Conservation (phyloP, 2,113 vertebrate genomes). For the Istiophorus platypterus region DNA sequence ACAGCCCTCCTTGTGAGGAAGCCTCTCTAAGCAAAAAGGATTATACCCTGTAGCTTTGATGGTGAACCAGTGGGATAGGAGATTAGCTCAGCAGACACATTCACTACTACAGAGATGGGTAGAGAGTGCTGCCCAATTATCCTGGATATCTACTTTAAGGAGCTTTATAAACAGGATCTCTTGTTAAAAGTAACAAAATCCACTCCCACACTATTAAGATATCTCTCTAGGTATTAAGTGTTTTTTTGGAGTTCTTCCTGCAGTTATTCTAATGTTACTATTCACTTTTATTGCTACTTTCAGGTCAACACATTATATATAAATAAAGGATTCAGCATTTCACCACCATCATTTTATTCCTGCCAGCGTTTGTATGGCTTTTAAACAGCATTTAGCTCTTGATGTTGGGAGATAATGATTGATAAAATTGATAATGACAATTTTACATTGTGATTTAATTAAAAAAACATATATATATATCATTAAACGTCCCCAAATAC, state of each 20-base stretch:
- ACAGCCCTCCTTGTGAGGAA: neutral
- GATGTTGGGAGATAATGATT: slow-evolving; percentile 1
- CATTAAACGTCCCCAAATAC: neutral
- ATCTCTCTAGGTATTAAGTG: slow-evolving; percentile 12
- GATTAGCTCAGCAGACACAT: slow-evolving; percentile 59
- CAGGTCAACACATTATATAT: neutral
- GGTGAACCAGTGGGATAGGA: slow-evolving; percentile 58
- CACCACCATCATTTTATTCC: neutral
- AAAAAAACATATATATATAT: neutral
- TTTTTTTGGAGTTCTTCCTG: slow-evolving; percentile 13
- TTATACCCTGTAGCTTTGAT: slow-evolving; percentile 57
- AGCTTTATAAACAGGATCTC: slow-evolving; percentile 40
- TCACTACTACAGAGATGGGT: slow-evolving; percentile 21
- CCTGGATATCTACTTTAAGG: slow-evolving; percentile 32
- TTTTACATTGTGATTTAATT: too few species aligned
- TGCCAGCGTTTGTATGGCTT: neutral
- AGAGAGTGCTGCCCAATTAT: slow-evolving; percentile 54
- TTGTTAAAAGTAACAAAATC: slow-evolving; percentile 37
- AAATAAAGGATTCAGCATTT: slow-evolving; percentile 10
- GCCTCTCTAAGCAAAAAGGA: slow-evolving; percentile 36
- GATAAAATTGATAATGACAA: neutral
- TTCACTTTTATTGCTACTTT: slow-evolving; percentile 24
- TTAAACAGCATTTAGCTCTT: slow-evolving; percentile 9
- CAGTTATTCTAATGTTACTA: slow-evolving; percentile 2
- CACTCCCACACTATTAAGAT: slow-evolving; percentile 5